A percentile compares a stretch with the other conserved stretches of the same genome.
These are phyloP conservation scores for Xerus inauris DNA, from an alignment of 2,113 vertebrate species.

Conservation along the genomic window DNA sequence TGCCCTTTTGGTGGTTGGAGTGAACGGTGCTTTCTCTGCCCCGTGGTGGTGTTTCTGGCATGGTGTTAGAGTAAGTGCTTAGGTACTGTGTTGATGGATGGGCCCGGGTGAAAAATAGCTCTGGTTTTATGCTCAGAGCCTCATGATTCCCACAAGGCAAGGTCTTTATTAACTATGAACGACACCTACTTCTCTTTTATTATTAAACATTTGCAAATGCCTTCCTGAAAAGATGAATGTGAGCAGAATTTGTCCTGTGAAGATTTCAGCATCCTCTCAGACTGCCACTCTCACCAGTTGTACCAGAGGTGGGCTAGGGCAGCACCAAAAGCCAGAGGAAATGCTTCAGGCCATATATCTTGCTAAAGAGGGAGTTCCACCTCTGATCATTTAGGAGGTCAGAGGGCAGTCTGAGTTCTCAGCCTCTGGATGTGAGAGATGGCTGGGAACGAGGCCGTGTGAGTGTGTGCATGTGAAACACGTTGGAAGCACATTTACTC, in stretches of 20 bases:
- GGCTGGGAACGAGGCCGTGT: background rate
- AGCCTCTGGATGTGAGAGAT: background rate
- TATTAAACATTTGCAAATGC: background rate
- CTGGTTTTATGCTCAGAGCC: background rate
- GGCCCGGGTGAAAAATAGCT: background rate
- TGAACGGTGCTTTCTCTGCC: background rate
- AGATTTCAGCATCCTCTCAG: background rate
- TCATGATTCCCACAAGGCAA: background rate
- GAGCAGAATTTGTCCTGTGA: background rate
- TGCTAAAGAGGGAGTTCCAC: background rate
- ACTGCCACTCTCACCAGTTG: background rate
- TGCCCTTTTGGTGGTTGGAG: background rate
- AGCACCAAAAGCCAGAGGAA: background rate
- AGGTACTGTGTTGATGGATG: background rate
- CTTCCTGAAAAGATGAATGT: background rate
- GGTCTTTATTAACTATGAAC: background rate
- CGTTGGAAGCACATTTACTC: background rate
- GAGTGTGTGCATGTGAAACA: background rate
- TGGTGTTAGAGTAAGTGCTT: background rate
- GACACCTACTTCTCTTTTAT: background rate
- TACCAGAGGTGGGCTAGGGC: background rate
- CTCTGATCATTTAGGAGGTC: background rate
- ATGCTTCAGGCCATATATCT: background rate
- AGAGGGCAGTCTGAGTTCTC: background rate
- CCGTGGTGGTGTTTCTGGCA: accelerated